A percentile compares a stretch with the other conserved stretches of the same genome.
Evolutionary conservation across 2,797 vertebrate genomes (phyloP).

Genomic region (Salmo trutta): DNA sequence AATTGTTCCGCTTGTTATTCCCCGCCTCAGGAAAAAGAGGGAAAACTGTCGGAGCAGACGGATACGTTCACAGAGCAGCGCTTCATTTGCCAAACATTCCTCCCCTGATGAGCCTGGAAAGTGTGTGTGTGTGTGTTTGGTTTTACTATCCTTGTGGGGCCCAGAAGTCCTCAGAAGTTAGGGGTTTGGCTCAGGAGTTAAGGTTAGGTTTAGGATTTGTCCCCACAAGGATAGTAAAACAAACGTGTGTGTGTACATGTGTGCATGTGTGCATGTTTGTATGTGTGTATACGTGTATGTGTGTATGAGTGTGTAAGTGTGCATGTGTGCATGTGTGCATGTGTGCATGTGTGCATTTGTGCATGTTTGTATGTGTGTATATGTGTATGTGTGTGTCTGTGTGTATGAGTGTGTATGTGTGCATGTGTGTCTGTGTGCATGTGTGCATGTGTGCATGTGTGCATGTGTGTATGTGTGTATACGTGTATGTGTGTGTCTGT

Average conservation of each 20-base stretch:
- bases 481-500: neutral
- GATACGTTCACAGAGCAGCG: constrained; percentile 36
- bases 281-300: too few species aligned
- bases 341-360: neutral
- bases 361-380: too few species aligned
- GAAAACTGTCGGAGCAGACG: constrained; percentile 24
- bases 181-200: too few species aligned
- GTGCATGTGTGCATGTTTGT: too few species aligned
- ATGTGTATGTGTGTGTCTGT: too few species aligned
- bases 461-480: too few species aligned
- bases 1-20: constrained; percentile 39
- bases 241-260: too few species aligned
- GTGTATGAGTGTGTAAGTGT: neutral
- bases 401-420: neutral
- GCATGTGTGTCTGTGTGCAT: too few species aligned
- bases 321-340: neutral
- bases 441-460: too few species aligned
- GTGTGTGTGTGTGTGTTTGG: neutral
- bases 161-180: too few species aligned
- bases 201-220: too few species aligned
- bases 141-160: neutral
- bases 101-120: constrained; percentile 28
- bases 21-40: constrained; percentile 37
- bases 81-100: constrained; percentile 45
- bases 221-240: too few species aligned